Evolutionary conservation across 2,888 invertebrate species (phyloP).

Genomic region (Troides oblongomaculatus): DNA sequence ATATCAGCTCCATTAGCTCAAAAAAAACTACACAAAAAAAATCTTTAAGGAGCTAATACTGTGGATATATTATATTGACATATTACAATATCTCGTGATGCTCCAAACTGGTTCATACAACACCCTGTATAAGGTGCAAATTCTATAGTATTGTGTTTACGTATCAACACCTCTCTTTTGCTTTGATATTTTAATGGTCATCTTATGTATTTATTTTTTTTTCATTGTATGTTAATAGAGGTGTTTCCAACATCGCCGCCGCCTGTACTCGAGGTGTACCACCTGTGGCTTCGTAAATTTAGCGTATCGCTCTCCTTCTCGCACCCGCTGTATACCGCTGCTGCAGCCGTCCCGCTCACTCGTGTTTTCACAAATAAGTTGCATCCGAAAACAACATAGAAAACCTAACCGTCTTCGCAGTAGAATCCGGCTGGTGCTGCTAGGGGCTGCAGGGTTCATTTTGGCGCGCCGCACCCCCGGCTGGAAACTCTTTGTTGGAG

Average conservation of each 20-base stretch:
- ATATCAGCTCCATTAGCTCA: no score
- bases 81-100: no score
- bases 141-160: no score
- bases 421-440: constrained; percentile 42
- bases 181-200: no score
- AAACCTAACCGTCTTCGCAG: constrained; percentile 50
- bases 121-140: no score
- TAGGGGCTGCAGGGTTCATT: constrained; percentile 38
- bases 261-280: constrained; percentile 73
- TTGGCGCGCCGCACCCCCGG: constrained; percentile 36
- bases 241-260: constrained; percentile 45
- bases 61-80: no score
- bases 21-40: no score
- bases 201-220: background rate
- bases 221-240: background rate
- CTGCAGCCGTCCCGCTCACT: constrained; percentile 52
- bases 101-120: no score
- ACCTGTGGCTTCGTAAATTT: constrained; percentile 80
- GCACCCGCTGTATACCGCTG: constrained; percentile 37
- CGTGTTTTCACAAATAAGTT: constrained; percentile 79
- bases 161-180: no score
- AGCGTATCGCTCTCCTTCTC: constrained; percentile 63
- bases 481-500: constrained; percentile 62
- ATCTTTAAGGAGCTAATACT: no score
- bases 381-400: constrained; percentile 78